Evolutionary conservation across 2,888 invertebrate genomes (phyloP).

Genomic region (Parnassius mnemosyne): DNA sequence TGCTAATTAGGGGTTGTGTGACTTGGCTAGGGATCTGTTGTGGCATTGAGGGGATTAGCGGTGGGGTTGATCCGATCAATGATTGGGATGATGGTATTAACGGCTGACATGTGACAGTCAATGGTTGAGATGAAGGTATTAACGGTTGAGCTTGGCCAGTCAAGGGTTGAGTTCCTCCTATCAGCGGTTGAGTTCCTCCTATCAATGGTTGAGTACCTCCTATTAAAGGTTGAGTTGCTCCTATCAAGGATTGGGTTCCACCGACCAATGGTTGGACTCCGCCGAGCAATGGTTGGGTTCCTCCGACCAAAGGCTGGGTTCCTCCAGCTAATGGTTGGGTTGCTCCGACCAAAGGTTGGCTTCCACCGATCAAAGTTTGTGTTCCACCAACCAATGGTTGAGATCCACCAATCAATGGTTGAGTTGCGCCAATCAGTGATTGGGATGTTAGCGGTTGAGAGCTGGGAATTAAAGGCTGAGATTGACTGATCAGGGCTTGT

Average conservation of each 20-base stretch:
- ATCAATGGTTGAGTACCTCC: conserved; percentile 36
- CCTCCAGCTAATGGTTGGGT: conserved; percentile 28
- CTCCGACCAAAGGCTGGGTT: conserved; percentile 32
- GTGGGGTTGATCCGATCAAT: conserved; percentile 34
- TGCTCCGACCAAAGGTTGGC: conserved; percentile 26
- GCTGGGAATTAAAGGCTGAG: conserved; percentile 31
- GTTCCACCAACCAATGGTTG: conserved; percentile 33
- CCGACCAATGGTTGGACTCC: conserved; percentile 25
- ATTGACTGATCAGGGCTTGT: conserved; percentile 39
- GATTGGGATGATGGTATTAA: conserved; percentile 39
- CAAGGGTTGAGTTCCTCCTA: conserved; percentile 28
- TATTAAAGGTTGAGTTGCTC: conserved; percentile 31
- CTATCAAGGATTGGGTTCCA: conserved; percentile 28
- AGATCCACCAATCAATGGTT: conserved; percentile 28
- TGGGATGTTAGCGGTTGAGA: conserved; percentile 28
- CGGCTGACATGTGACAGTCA: conserved; percentile 15
- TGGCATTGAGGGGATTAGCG: conserved; percentile 39
- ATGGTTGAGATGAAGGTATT: conserved; percentile 28
- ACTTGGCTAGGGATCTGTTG: conserved; percentile 26
- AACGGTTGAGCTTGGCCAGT: conserved; percentile 31
- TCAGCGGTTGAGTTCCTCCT: conserved; percentile 26
- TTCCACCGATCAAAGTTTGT: conserved; percentile 35
- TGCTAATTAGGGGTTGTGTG: conserved; percentile 19
- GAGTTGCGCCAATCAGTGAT: conserved; percentile 22
- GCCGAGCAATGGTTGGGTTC: conserved; percentile 35